These are phyloP conservation scores for Ciona savignyi DNA, from an alignment of 23 tunicate species.

Conservation along the genomic window DNA sequence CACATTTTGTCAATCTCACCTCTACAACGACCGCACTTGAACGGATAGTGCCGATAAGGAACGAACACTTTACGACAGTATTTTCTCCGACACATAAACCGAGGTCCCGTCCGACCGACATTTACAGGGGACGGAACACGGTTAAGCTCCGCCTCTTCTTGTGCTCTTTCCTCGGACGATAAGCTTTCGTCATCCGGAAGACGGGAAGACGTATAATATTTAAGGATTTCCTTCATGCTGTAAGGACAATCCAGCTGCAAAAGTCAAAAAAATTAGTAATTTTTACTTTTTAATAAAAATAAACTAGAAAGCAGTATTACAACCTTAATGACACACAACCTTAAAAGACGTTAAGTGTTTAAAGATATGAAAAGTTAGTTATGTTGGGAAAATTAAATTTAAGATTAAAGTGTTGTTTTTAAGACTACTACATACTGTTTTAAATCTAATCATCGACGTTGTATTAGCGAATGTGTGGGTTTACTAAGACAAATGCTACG, in stretches of 20 bases:
- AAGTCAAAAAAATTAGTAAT: background rate
- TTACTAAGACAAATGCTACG: too few relatives aligned
- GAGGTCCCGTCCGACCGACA: background rate
- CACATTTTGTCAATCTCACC: too few relatives aligned
- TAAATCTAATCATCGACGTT: too few relatives aligned
- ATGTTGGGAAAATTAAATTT: too few relatives aligned
- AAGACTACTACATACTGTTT: too few relatives aligned
- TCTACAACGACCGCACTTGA: background rate
- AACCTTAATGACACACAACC: too few relatives aligned
- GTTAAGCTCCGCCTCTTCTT: background rate
- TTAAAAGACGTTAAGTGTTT: too few relatives aligned
- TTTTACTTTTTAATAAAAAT: too few relatives aligned
- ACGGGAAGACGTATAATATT: background rate
- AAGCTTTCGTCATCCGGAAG: background rate
- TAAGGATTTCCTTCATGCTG: background rate
- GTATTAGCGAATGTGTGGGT: too few relatives aligned
- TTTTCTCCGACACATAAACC: background rate
- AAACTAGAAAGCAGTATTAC: too few relatives aligned
- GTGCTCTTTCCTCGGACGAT: background rate
- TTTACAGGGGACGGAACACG: background rate
- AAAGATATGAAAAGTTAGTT: too few relatives aligned
- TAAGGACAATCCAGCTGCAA: conserved; percentile 7
- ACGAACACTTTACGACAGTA: background rate
- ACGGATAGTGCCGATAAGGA: background rate
- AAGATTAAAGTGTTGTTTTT: too few relatives aligned